A percentile compares a stretch with the other conserved stretches of the same genome.
phyloP scores from a whole-genome alignment of 30 jellyfish, hydroid and myxozoan species.

The Cassiopea andromeda region DNA sequence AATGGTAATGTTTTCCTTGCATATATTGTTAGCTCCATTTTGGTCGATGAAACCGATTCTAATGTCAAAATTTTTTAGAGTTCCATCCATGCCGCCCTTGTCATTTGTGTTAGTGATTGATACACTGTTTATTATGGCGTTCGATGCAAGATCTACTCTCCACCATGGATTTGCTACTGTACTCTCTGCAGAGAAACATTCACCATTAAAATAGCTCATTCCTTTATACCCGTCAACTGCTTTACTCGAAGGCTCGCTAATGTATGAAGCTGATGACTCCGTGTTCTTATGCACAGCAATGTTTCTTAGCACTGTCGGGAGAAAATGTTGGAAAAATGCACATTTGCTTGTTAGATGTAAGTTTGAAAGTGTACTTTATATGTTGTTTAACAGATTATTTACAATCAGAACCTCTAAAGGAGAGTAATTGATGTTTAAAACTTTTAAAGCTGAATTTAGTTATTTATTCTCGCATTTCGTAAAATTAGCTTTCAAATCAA shows the following conservation, averaged over 20 bases:
- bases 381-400: too few species aligned
- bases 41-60: conserved; percentile 14
- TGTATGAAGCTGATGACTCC: not conserved
- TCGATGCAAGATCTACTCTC: conserved; percentile 22
- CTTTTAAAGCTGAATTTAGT: too few species aligned
- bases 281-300: not conserved
- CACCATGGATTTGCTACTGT: not conserved
- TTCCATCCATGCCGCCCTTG: not conserved
- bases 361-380: too few species aligned
- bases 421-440: too few species aligned
- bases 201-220: not conserved
- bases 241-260: not conserved
- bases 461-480: too few species aligned
- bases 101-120: conserved; percentile 10
- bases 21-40: not conserved
- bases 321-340: not conserved
- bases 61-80: not conserved
- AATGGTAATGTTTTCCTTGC: conserved; percentile 18
- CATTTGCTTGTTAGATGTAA: too few species aligned
- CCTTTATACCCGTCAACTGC: conserved; percentile 21
- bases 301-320: conserved; percentile 9
- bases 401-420: too few species aligned
- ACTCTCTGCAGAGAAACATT: not conserved
- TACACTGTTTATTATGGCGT: conserved; percentile 15
- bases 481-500: too few species aligned